Conservation (phyloP, 2,113 vertebrate genomes). For the Platanista minor region DNA sequence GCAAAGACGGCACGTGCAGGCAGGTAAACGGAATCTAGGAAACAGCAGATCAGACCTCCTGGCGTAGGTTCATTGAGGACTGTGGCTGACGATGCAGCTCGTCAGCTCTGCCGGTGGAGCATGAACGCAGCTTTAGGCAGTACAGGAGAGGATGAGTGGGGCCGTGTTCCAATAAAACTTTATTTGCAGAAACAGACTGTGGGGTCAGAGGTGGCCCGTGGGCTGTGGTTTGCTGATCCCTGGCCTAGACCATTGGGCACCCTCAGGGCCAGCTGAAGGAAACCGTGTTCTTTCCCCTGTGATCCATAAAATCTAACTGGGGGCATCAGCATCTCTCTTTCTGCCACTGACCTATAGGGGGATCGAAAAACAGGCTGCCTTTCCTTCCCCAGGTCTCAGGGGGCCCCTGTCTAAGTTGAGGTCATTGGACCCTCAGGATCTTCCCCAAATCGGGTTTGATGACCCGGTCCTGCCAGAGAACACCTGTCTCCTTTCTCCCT, state of each 20-base stretch:
- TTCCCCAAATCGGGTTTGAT: not conserved
- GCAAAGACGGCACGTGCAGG: accelerated
- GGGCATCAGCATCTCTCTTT: not conserved
- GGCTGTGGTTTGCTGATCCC: not conserved
- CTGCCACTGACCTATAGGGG: not conserved
- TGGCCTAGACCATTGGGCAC: not conserved
- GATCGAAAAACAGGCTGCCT: not conserved
- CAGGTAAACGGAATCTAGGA: not conserved
- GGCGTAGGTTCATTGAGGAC: not conserved
- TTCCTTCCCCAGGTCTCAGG: not conserved
- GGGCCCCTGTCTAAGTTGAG: not conserved
- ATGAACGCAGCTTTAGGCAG: not conserved
- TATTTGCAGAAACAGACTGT: not conserved
- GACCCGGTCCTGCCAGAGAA: not conserved
- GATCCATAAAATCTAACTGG: not conserved
- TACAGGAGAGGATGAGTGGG: not conserved
- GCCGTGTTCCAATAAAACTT: not conserved
- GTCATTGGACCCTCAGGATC: not conserved
- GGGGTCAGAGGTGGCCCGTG: accelerated
- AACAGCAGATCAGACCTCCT: not conserved
- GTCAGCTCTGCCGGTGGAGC: not conserved
- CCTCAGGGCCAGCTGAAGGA: not conserved
- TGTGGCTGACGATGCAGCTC: too few species aligned
- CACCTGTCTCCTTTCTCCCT: not conserved
- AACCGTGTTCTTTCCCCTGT: not conserved